Evolutionary conservation across 2,113 vertebrate species (phyloP), one percentile per base, ranked within the genome.

Genomic region (Mus spicilegus): DNA sequence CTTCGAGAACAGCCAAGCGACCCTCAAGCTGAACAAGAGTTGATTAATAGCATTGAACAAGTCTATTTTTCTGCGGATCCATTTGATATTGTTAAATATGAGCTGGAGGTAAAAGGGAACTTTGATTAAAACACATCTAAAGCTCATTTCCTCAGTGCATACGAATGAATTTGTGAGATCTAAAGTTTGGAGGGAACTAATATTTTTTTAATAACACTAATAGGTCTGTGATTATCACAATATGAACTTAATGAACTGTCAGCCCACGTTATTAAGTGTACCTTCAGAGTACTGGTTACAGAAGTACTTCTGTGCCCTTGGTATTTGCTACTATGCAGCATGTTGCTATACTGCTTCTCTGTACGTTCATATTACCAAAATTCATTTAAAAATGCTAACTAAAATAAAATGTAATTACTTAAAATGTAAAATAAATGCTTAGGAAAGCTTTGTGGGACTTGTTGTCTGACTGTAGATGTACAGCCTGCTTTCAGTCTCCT

Each of bases 1-100:
- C 97, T 99, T 89, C 98, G 99, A 97, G 99, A 99, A 98, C 99
- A 99, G 95, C 99, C 99, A 91, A 98, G 98, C 54, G 99, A 99
- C 98, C 99, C 99, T 93, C 99, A 99, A 97, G 99, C 99, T 17
- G 99, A 99, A 97, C 99, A 99, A 98, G 99, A 99, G 98, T 99
- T 99, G 98, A 99, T 99, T 95, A 99, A 99, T 98, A 99, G 99
- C 97, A 99, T 99, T 86, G 99, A 99, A 98, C 99, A 99, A 97
- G 98, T 99, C 76, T 99, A 99, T 98, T 99, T 99, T 98, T 99
- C 99, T 69, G 99, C 72, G 72, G 99, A 99, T 98, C 99, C 99
- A 88, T 99, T 99, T 96, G 99, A 99, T 98, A 99, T 99, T 99
- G 99, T 99, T 97, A 99, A 99, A 96, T 99, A 99, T 87, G 99